Evolutionary conservation across 1,140 invertebrate species (phyloP).

Genomic region (Monochamus saltuarius): DNA sequence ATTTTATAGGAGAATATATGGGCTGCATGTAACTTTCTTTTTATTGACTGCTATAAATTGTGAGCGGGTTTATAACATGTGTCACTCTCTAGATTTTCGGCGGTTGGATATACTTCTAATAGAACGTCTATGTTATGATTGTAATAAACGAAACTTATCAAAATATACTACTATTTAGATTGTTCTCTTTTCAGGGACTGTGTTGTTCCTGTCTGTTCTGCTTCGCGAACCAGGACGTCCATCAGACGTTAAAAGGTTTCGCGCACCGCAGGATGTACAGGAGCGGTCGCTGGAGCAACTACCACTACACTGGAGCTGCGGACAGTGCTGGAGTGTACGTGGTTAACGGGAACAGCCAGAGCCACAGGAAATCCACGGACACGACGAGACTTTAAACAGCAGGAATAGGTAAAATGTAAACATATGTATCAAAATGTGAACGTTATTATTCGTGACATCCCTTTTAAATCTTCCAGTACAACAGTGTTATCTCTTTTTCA

Average conservation of each 20-base stretch:
- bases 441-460: too few species aligned
- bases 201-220: slow-evolving; percentile 85
- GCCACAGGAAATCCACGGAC: slow-evolving; percentile 37
- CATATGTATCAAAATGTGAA: too few species aligned
- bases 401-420: not conserved
- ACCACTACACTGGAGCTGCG: slow-evolving; percentile 40
- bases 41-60: too few species aligned
- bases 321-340: slow-evolving; percentile 45
- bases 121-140: too few species aligned
- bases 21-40: too few species aligned
- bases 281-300: slow-evolving; percentile 43
- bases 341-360: slow-evolving; percentile 42
- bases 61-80: too few species aligned
- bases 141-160: too few species aligned
- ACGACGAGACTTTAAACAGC: slow-evolving; percentile 14
- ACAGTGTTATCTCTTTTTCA: too few species aligned
- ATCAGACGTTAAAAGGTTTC: slow-evolving; percentile 52
- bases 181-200: slow-evolving; percentile 64
- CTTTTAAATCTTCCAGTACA: too few species aligned
- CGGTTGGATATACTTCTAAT: too few species aligned
- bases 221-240: slow-evolving; percentile 88
- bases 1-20: too few species aligned
- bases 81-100: too few species aligned
- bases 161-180: not conserved
- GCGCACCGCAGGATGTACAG: slow-evolving; percentile 46